Conservation (phyloP, 2,797 vertebrate genomes). For the Hippoglossus hippoglossus region DNA sequence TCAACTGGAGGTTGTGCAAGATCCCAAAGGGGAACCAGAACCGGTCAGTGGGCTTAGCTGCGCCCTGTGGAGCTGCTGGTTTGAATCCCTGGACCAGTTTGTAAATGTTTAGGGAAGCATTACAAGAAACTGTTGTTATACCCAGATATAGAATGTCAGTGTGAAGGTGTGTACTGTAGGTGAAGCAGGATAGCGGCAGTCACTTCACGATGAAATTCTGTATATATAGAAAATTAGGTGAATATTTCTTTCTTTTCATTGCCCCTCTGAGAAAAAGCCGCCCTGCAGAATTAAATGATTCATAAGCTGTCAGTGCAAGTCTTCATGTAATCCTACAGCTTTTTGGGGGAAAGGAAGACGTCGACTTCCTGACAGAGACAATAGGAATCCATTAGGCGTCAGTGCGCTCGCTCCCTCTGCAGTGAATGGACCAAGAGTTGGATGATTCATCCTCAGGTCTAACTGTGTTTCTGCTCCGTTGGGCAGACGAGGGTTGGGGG, state of each 20-base stretch:
- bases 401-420: conserved; percentile 6
- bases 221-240: not conserved
- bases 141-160: not conserved
- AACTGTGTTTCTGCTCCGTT: conserved; percentile 46
- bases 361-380: conserved; percentile 38
- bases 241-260: not conserved
- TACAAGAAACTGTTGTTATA: not conserved
- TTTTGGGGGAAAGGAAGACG: conserved; percentile 17
- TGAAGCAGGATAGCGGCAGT: no score
- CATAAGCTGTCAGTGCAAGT: conserved; percentile 3
- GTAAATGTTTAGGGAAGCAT: not conserved
- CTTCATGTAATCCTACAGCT: conserved; percentile 20
- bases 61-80: not conserved
- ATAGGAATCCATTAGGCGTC: conserved; percentile 44
- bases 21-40: not conserved
- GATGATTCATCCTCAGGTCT: conserved; percentile 63
- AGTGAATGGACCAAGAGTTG: conserved; percentile 52
- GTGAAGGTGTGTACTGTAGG: not conserved
- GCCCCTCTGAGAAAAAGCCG: not conserved
- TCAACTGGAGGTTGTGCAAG: not conserved
- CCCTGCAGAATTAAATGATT: conserved; percentile 23
- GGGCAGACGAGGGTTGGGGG: not conserved
- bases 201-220: no score
- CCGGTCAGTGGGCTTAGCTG: no score
- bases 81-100: not conserved